Base-by-base conservation (phyloP, 2,888 invertebrate genomes). In the Scaptomyza tumidula region DNA sequence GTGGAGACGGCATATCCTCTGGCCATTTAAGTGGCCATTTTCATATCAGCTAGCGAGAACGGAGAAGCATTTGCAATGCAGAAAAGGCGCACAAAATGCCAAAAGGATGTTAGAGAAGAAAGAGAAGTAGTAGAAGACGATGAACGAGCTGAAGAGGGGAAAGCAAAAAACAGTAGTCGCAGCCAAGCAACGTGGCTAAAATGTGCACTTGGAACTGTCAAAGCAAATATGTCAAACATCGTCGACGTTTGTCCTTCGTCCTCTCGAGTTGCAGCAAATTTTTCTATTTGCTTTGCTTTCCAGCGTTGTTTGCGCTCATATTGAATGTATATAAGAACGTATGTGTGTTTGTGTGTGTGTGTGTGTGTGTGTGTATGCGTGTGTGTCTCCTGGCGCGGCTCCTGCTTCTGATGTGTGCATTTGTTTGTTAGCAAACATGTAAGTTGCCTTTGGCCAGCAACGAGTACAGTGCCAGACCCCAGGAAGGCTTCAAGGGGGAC, bases 191-290 rank as follows among this genome's bases (percentile, higher is more conserved):
- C 86, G 84, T 86, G 78, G 86, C 84, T 88, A 83, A 85, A 85
- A 85, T 88, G 86, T 86, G 88, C 87, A 86, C 85, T 86, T 82
- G 82, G 87, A 82, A 86, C 86, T 86, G 85, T 86, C 85, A 86
- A 86, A 86, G 85, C 85, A 86, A 88, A 88, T 88, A 86, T 86
- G 85, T 86, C 85, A 88, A 86, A 86, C 85, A 86, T 81, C 77
- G 83, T 77, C 86, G 75, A 73, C 79, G 81, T 84, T 83, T 80
- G 86, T 76, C 75, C 78, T 74, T 66, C 72, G 60, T 64, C 76
- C 69, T 77, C 46, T 74, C 54, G 65, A 52, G 70, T 67, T 74
- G 80, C 78, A 78, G 80, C 62, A 80, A 70, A 79, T 68, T 78
- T 80, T 80, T 78, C 80, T 78, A 73, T 78, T 78, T 78, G 78